Evolutionary conservation across 2,113 vertebrate genomes (phyloP), one percentile per base, ranked within the genome.

Genomic region (Terrapene triunguis): DNA sequence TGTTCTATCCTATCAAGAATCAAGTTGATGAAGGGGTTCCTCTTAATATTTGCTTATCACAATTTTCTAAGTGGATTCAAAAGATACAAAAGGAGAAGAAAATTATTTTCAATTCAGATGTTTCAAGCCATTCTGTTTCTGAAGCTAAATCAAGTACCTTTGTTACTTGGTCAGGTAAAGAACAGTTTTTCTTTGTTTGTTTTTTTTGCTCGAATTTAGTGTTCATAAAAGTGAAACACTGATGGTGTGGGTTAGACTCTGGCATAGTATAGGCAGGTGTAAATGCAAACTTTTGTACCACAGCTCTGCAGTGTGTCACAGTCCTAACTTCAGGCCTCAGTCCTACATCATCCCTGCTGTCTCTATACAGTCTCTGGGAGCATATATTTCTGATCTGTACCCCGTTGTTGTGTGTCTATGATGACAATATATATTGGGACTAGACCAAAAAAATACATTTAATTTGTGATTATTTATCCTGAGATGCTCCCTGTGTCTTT

Each of bases 91-190:
- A 98, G 10, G 98, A 99, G 94, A 99, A 98, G 97, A 98, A 98
- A 42, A 97, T 99, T 91, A 86, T 91, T 62, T 99, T 99, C 89
- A 38, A 88, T 65, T 89, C 84, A 74, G 97, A 96, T 8, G 51
- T 51, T 87, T 94, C 89, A 38, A 92, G 85, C 48, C 55, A 29
- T 54, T 89, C 96, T 35, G 55, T 86, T 74, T 92, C 97, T 2
- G 97, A 97, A 82, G 96, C 97, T 84, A 99, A 99, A 88, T 95
- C 94, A 4, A 99, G 99, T 80, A 95, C 99, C 8, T 99, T 99
- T 97, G 98, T 99, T 87, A 99, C 99, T 1, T 99, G 99, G 99
- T 99, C 99, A 98, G 99, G 99, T 99, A 98, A 97, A 74, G 42
- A 80, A 9, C 50, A 38, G 54, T 59, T 57, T 32, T 85, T 2